These are phyloP conservation scores for Discoglossus pictus DNA, from an alignment of 2,797 vertebrate species.

Conservation along the genomic window DNA sequence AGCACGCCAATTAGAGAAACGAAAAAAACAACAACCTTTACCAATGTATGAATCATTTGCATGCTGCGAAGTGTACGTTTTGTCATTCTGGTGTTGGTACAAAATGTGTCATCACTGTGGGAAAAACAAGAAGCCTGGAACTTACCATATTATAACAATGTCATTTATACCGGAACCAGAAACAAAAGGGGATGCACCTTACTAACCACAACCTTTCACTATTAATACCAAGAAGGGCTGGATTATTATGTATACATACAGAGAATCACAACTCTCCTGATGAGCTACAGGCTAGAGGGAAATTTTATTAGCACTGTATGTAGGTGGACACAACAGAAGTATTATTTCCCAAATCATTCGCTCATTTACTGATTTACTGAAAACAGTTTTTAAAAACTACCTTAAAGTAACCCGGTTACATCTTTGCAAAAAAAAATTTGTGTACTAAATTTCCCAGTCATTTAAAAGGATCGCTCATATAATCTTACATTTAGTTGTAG, in stretches of 20 bases:
- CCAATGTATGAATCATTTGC: constrained; percentile 18
- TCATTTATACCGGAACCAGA: constrained; percentile 28
- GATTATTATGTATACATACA: no score
- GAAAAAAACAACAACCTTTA: no score
- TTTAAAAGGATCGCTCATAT: neutral
- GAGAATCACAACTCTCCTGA: no score
- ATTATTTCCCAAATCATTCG: no score
- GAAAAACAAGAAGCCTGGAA: constrained; percentile 31
- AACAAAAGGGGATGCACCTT: constrained; percentile 43
- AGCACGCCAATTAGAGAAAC: no score
- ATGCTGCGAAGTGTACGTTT: constrained; percentile 13
- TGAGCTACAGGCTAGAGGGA: neutral
- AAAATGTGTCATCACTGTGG: constrained; percentile 20
- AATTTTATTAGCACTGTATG: neutral
- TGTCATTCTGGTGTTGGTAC: constrained; percentile 12
- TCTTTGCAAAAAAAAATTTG: no score
- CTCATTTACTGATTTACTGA: no score
- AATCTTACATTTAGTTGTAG: constrained; percentile 4
- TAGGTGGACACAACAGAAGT: constrained; percentile 1
- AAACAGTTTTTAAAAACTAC: no score
- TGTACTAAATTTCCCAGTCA: constrained; percentile 1
- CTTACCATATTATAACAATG: constrained; percentile 19
- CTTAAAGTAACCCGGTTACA: no score
- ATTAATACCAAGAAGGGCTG: constrained; percentile 10
- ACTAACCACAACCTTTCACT: constrained; percentile 42